phyloP scores from a whole-genome alignment of 2,888 invertebrate species.

The Chrysina gloriosa region DNA sequence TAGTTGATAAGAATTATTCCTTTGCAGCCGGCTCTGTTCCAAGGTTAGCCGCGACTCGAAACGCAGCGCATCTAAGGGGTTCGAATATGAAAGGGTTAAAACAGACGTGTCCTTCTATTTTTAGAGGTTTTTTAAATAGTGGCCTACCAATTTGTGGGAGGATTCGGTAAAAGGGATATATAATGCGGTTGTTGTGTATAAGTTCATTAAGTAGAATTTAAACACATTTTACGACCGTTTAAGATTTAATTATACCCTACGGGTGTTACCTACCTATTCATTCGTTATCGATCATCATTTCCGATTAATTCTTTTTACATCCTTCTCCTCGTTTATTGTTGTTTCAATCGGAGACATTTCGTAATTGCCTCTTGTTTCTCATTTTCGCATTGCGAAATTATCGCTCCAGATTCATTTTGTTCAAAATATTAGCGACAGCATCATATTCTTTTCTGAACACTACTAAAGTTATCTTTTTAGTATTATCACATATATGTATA shows the following conservation, averaged over 20 bases:
- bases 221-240: constrained; percentile 22
- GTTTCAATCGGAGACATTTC: too few species aligned
- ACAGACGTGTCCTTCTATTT: constrained; percentile 59
- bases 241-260: constrained; percentile 16
- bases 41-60: constrained; percentile 26
- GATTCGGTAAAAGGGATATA: constrained; percentile 34
- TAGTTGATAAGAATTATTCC: constrained; percentile 33
- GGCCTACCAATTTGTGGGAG: constrained; percentile 51
- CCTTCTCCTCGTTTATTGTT: too few species aligned
- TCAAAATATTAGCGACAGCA: too few species aligned
- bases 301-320: background rate
- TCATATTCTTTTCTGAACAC: too few species aligned
- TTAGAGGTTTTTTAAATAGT: constrained; percentile 62
- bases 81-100: constrained; percentile 55
- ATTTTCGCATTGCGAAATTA: too few species aligned
- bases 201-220: constrained; percentile 30
- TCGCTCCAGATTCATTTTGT: too few species aligned
- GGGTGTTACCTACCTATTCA: background rate
- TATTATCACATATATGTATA: too few species aligned
- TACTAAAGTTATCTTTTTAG: too few species aligned
- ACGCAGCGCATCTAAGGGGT: constrained; percentile 16
- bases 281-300: background rate
- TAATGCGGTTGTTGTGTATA: constrained; percentile 24
- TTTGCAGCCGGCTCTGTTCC: constrained; percentile 35
- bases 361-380: too few species aligned